phyloP scores from a whole-genome alignment of 1,140 invertebrate species.

The Drosophila tropicalis region DNA sequence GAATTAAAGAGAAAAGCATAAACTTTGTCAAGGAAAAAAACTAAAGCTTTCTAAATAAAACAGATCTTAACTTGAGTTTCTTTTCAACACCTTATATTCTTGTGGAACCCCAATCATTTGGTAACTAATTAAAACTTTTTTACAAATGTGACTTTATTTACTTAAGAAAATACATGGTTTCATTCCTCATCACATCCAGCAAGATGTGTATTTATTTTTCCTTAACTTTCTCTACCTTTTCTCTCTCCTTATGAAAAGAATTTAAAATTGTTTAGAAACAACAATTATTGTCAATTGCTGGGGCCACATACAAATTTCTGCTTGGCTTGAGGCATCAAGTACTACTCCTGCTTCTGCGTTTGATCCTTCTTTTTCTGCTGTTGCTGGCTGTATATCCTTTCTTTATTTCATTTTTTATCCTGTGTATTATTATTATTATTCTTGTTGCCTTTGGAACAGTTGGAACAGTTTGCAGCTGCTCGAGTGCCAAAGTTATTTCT shows the following conservation, averaged over 20 bases:
- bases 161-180: not conserved
- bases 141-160: not conserved
- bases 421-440: constrained; percentile 51
- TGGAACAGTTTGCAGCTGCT: constrained; percentile 44
- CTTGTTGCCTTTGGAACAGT: constrained; percentile 38
- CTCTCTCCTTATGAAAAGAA: constrained; percentile 17
- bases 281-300: constrained; percentile 70
- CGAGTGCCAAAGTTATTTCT: constrained; percentile 47
- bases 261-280: constrained; percentile 35
- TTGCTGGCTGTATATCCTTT: not conserved
- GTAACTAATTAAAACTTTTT: not conserved
- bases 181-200: not conserved
- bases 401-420: constrained; percentile 6
- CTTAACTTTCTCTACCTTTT: constrained; percentile 37
- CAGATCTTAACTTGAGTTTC: too few species aligned
- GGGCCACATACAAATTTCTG: constrained; percentile 51
- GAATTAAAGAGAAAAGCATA: too few species aligned
- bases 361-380: constrained; percentile 3
- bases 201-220: constrained; percentile 44
- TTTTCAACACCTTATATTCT: too few species aligned
- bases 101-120: not conserved
- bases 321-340: constrained; percentile 43
- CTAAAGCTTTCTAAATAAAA: too few species aligned
- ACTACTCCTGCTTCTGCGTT: not conserved
- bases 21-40: too few species aligned